Percentiles rank a stretch among this genome's conserved stretches.
Conservation (phyloP, 2,888 invertebrate genomes). For the Gymnoscelis rufifasciata region DNA sequence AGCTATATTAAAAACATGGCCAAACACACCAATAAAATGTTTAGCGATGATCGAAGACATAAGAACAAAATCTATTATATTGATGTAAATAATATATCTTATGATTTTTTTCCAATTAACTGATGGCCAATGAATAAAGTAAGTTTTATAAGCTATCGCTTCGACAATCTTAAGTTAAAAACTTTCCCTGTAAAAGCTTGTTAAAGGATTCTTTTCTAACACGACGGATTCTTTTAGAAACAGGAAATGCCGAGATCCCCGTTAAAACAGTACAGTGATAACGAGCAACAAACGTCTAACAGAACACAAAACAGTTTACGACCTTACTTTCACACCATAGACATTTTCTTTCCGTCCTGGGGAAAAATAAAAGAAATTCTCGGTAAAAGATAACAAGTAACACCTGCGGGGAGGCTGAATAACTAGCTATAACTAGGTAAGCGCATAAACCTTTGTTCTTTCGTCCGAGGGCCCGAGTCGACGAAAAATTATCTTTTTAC, state of each 20-base stretch:
- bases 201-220: conserved; percentile 10
- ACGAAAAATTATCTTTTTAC: conserved; percentile 74
- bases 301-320: conserved; percentile 39
- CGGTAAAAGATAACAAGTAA: conserved; percentile 66
- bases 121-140: conserved; percentile 10
- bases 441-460: conserved; percentile 70
- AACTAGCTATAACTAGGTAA: conserved; percentile 71
- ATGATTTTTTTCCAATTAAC: too few species aligned
- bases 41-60: too few species aligned
- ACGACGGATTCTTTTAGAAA: conserved; percentile 11
- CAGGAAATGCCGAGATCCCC: conserved; percentile 17
- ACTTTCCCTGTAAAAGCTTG: conserved; percentile 4
- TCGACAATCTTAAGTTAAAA: conserved; percentile 8
- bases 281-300: conserved; percentile 31
- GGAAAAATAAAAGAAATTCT: conserved; percentile 56
- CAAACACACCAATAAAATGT: too few species aligned
- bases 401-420: conserved; percentile 66
- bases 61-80: too few species aligned
- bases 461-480: conserved; percentile 56
- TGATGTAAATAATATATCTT: too few species aligned
- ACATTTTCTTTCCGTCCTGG: conserved; percentile 43
- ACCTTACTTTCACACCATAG: conserved; percentile 47
- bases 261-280: conserved; percentile 30
- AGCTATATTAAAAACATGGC: too few species aligned
- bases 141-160: conserved; percentile 1